Evolutionary conservation across 1,140 invertebrate genomes (phyloP).

Genomic region (Drosophila parvula): DNA sequence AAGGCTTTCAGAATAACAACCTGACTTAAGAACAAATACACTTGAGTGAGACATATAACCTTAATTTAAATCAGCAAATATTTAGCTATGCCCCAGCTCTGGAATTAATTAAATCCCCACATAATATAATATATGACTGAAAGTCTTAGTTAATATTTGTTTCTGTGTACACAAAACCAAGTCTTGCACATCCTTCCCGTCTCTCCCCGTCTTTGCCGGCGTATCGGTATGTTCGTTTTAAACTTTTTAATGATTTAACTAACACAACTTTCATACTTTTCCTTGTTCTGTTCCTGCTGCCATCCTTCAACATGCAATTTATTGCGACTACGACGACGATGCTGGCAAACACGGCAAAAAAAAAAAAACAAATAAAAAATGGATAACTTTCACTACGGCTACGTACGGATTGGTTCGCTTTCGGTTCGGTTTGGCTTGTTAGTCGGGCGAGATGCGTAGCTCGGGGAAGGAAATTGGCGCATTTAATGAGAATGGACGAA

Average conservation of each 20-base stretch:
- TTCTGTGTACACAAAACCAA: slow-evolving; percentile 25
- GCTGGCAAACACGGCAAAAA: slow-evolving; percentile 27
- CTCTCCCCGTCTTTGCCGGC: not conserved
- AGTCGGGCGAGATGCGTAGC: slow-evolving; percentile 84
- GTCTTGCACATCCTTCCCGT: not conserved
- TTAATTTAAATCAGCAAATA: not conserved
- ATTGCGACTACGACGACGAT: slow-evolving; percentile 50
- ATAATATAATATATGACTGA: not conserved
- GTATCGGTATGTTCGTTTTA: slow-evolving; percentile 69
- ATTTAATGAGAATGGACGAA: slow-evolving; percentile 84
- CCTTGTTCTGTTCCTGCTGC: slow-evolving; percentile 41
- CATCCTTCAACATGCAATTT: slow-evolving; percentile 71
- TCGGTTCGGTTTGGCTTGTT: slow-evolving; percentile 17
- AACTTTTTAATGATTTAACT: slow-evolving; percentile 84
- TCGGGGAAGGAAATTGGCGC: slow-evolving; percentile 84
- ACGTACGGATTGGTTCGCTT: not conserved
- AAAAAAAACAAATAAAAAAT: slow-evolving; percentile 28
- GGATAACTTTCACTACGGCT: slow-evolving; percentile 69
- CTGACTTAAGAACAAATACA: no score
- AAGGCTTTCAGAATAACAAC: not conserved
- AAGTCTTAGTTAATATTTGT: slow-evolving; percentile 1
- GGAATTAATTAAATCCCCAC: not conserved
- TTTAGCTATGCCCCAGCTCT: no score
- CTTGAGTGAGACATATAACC: not conserved
- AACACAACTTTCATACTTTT: slow-evolving; percentile 76